Base-by-base conservation (phyloP, 2,888 invertebrate genomes). In the Pyrrhia umbra region DNA sequence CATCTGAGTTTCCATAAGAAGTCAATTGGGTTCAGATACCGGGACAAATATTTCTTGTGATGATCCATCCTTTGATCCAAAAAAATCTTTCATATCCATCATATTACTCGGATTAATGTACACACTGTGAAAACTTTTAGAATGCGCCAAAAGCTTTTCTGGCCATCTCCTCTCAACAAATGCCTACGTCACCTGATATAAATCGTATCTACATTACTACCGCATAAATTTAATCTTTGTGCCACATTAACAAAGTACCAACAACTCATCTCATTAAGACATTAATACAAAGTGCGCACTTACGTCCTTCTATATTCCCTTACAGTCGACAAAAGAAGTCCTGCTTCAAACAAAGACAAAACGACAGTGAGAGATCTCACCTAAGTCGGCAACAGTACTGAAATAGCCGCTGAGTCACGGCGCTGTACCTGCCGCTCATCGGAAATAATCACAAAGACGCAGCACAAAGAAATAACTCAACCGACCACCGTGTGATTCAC, bases 391-490 rank as follows among this genome's bases (percentile, higher is more conserved):
- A 50, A 75, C 55, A 45, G 78, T 66, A 71, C 79, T 54, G 55
- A 85, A 87, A 86, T 86, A 87, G 58, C 47, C 70, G 40, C 43
- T 87, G 86, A 86, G 45, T 87, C 87, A 87, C 59, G 62, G 20
- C 60, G 75, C 47, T 56, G 73, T 83, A 84, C 86, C 82, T 83
- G 81, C 77, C 80, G 75, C 78, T 79, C 81, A 83, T 85, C 88
- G 83, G 84, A 87, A 89, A 90, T 88, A 88, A 86, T 84, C 88
- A 89, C 90, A 89, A 89, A 89, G 89, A 82, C 82, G 68, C 70
- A 10, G 66, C 76, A 86, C 88, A 89, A 89, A 89, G 88, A 87
- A 85, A 83, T 85, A 85, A 82, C 77, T 87, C 78, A 74, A 37
- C 76, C 56, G 65, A 79, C 78, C 73, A 67, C 52, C 43, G 39